Conservation (phyloP, 2,888 invertebrate genomes). For the Pandemis heparana region DNA sequence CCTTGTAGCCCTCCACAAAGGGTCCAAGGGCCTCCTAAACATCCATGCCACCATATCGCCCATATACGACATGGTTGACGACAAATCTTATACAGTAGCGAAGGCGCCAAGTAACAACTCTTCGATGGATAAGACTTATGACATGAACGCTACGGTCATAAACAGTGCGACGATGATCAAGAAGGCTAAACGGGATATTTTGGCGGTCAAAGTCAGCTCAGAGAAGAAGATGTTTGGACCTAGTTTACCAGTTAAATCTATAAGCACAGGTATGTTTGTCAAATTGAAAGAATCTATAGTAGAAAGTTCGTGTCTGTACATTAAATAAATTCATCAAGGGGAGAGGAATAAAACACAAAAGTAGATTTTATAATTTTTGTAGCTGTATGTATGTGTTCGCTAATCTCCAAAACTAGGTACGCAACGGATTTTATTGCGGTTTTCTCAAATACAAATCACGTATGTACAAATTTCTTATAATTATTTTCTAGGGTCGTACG, state of each 20-base stretch:
- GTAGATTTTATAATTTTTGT: too few relatives aligned
- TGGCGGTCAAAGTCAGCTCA: slow-evolving; percentile 60
- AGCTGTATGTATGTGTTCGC: too few relatives aligned
- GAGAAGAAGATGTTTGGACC: slow-evolving; percentile 64
- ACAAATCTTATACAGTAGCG: slow-evolving; percentile 68
- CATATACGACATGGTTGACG: slow-evolving; percentile 72
- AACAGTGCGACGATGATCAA: slow-evolving; percentile 73
- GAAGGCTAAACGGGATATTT: slow-evolving; percentile 71
- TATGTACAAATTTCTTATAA: too few relatives aligned
- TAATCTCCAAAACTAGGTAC: too few relatives aligned
- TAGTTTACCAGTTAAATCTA: slow-evolving; percentile 52
- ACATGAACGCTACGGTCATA: slow-evolving; percentile 66
- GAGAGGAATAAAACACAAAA: too few relatives aligned
- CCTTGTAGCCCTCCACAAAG: slow-evolving; percentile 60
- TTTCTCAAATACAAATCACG: too few relatives aligned
- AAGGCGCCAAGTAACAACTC: slow-evolving; percentile 55
- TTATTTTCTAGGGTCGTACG: slow-evolving; percentile 58
- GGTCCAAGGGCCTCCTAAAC: slow-evolving; percentile 65
- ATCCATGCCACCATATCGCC: slow-evolving; percentile 78
- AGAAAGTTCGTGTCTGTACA: too few relatives aligned
- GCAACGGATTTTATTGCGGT: too few relatives aligned
- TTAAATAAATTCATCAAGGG: too few relatives aligned
- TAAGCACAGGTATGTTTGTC: slow-evolving; percentile 57
- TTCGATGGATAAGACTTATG: slow-evolving; percentile 60
- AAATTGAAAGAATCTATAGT: too few relatives aligned